Base-by-base conservation (phyloP, 2,888 invertebrate genomes). In the Netelia fuscicornis region DNA sequence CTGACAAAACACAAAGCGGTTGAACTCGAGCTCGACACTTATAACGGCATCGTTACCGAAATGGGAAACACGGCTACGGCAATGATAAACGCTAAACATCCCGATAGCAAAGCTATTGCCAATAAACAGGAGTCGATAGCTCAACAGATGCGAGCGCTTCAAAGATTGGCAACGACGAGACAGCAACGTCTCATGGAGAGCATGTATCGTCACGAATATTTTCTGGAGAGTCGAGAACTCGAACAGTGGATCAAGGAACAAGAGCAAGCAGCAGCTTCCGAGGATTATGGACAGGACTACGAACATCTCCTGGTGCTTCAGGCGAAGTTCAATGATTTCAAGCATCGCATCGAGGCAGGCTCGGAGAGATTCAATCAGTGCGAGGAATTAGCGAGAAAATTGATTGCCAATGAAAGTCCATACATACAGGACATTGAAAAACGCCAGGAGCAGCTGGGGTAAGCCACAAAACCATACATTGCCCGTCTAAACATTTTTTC, bases 1-100 rank as follows among this genome's bases (percentile, higher is more conserved):
- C 95, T 99, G 20, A 98, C 99, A 0, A 98, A 98, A 92, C 99
- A 99, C 93, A 99, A 99, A 97, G 98, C 98, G 1, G 95, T 98
- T 60, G 98, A 98, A 90, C 94, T 98, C 9, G 98, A 98, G 92
- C 94, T 98, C 88, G 98, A 98, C 92, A 98, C 98, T 0, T 98
- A 99, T 94, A 97, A 96, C 84, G 98, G 97, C 9, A 97, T 98
- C 74, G 97, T 99, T 42, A 96, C 97, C 2, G 98, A 98, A 95
- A 98, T 99, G 97, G 97, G 98, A 1, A 96, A 97, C 92, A 97
- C 96, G 82, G 98, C 98, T 1, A 95, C 96, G 52, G 95, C 96
- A 1, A 97, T 99, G 96, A 96, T 98, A 1, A 94, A 96, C 85
- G 95, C 96, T 3, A 96, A 97, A 10, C 98, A 98, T 94, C 97